Conservation (phyloP, 53 echinoderm and acorn worm genomes). For the Crossaster papposus region DNA sequence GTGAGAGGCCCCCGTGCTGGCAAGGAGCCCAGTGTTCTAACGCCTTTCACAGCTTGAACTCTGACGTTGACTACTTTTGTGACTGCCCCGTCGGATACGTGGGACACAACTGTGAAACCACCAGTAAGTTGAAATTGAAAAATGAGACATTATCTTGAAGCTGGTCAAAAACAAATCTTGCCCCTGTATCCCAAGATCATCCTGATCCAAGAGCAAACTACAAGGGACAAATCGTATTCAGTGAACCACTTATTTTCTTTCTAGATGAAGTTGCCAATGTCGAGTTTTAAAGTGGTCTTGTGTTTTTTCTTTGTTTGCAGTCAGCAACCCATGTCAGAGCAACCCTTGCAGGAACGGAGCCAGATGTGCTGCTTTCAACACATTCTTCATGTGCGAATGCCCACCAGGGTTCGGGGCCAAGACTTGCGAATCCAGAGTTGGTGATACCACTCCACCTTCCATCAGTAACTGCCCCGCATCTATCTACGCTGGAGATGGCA, state of each 20-base stretch:
- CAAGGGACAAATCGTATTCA: too few relatives aligned
- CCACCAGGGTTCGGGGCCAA: conserved; percentile 72
- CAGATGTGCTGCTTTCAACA: conserved; percentile 72
- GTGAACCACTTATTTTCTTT: too few relatives aligned
- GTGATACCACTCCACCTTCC: conserved; percentile 64
- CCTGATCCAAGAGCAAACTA: too few relatives aligned
- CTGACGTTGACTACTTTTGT: conserved; percentile 79
- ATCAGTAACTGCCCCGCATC: conserved; percentile 72
- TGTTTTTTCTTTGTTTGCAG: not conserved
- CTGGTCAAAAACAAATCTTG: too few relatives aligned
- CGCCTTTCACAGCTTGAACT: conserved; percentile 77
- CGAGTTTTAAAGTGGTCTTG: not conserved
- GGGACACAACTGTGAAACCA: conserved; percentile 84
- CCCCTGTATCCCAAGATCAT: too few relatives aligned
- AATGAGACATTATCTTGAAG: too few relatives aligned
- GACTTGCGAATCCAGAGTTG: conserved; percentile 72
- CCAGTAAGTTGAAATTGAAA: conserved; percentile 66
- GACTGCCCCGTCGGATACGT: conserved; percentile 81
- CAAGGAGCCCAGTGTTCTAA: conserved; percentile 83
- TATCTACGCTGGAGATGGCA: conserved; percentile 26
- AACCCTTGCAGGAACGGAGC: conserved; percentile 85
- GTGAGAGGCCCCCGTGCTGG: conserved; percentile 59
- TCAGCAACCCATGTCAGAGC: conserved; percentile 74
- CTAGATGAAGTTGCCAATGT: too few relatives aligned
- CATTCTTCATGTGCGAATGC: conserved; percentile 79